Base-by-base conservation (phyloP, 30 jellyfish, hydroid and myxozoan species). In the Aurelia sp. region DNA sequence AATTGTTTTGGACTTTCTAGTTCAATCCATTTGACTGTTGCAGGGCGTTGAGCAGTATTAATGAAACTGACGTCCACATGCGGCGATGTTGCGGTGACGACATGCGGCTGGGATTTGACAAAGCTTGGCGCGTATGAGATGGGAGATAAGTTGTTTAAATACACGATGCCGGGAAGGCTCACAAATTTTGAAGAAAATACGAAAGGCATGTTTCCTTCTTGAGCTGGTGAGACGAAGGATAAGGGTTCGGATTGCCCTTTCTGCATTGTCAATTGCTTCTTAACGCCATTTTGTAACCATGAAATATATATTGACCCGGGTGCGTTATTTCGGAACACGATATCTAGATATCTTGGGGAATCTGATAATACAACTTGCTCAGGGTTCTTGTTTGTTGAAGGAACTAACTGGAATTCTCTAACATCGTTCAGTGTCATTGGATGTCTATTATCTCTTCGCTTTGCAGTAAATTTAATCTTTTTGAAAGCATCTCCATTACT, bases 21-120 rank as follows among this genome's bases (percentile, higher is more conserved):
- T 20, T 78, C 73, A 20, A 21, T 31, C 89, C 89, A 78, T 31
- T 50, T 74, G 27, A 70, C 59, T 41, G 73, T 27, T 16, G 89
- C 89, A 1, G 71, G 23, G 13, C 30, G 61, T 31, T 18, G 22
- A 17, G 72, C 79, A 15, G n/a, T 12, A 47, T 78, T 78, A 31
- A 17, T 62, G 74, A 78, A 63, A 16, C 35, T 61, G 30, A 78
- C 17, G 27, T 62, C 58, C 10, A 78, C 50, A 21, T 64, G 79
- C 12, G 89, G 89, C 15, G 89, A 78, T 62, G 89, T 35, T 22
- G 79, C 89, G 35, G 59, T 51, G 50, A 78, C 58, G 41, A 11
- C 19, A 16, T 33, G n/a, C 6, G 20, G 20, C 59, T 78, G 53
- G 23, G 89, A 59, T 16, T 21, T 23, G 19, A 11, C 67, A 16